Base-by-base conservation (phyloP, 2,113 vertebrate species). In the Hydrolagus affinis region DNA sequence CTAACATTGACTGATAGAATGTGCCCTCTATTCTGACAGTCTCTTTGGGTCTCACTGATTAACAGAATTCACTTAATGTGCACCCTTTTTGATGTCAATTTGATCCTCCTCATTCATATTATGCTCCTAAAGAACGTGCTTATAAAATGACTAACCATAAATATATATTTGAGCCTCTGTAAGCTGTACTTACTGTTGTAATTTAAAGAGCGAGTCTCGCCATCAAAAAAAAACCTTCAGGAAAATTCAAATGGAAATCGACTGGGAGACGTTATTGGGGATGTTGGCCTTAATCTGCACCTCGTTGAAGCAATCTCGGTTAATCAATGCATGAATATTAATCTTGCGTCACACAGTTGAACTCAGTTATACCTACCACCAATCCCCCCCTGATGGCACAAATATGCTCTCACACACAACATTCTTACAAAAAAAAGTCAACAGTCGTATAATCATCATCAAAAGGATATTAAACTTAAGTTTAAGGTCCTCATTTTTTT, bases 401-500 rank as follows among this genome's bases (percentile, higher is more conserved):
- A 6, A 44, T 6, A 1, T 44, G 44, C 44, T 3, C 44, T 44
- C 11, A 15, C 19, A 64, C 25, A 11, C 28, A 62, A 80, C 60
- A 44, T 9, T 19, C 11, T 80, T 80, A n/a, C 77, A 11, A 80
- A 80, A 25, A 80, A 15, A 80, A 80, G 11, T 74, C 30, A 75
- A 32, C 32, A 56, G 56, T 15, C 17, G 30, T 21, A 75, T 44
- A 75, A 62, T 80, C 23, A 60, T 12, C 44, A 44, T 44, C 28
- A 23, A 56, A 57, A 80, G 14, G 77, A 10, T 8, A 25, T 64
- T 44, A 44, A 44, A 44, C 44, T n/a, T 44, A 44, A 44, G 19
- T 80, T 64, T 64, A 28, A 80, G 6, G 28, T 10, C 59, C 59
- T 80, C 77, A 80, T 80, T 80, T 64, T 80, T 80, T 80, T 60